These are phyloP conservation scores for Biston betularia DNA, from an alignment of 2,888 invertebrate species.

Conservation along the genomic window DNA sequence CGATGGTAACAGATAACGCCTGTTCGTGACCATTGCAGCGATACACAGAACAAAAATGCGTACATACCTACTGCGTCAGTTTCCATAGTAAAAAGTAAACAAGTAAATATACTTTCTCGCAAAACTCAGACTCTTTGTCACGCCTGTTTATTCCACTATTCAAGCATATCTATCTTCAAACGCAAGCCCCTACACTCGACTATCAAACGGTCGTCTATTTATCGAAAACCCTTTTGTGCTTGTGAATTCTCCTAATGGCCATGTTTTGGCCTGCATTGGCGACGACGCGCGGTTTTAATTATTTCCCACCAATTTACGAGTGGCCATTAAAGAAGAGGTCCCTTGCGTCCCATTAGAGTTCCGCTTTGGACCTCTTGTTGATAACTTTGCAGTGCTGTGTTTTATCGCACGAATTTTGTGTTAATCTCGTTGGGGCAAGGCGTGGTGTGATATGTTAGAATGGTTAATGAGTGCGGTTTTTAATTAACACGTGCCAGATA, in stretches of 20 bases:
- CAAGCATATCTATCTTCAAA: slow-evolving; percentile 38
- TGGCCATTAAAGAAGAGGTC: slow-evolving; percentile 82
- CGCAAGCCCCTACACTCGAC: slow-evolving; percentile 43
- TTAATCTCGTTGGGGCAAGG: slow-evolving; percentile 65
- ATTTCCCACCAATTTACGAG: slow-evolving; percentile 86
- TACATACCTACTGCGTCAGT: no score
- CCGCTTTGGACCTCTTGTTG: slow-evolving; percentile 73
- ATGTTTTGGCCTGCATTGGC: slow-evolving; percentile 78
- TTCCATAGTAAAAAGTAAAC: no score
- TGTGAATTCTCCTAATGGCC: slow-evolving; percentile 75
- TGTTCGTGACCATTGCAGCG: no score
- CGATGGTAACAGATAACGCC: no score
- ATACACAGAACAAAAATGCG: no score
- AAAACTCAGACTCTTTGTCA: slow-evolving; percentile 7
- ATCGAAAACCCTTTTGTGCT: slow-evolving; percentile 80
- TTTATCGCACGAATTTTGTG: slow-evolving; percentile 78
- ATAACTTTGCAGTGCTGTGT: slow-evolving; percentile 80
- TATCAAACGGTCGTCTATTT: slow-evolving; percentile 67
- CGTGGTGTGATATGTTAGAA: slow-evolving; percentile 63
- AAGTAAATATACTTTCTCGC: not conserved
- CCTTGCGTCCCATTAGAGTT: slow-evolving; percentile 78
- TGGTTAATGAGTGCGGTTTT: slow-evolving; percentile 49
- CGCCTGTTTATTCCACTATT: slow-evolving; percentile 30
- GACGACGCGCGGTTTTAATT: slow-evolving; percentile 82
- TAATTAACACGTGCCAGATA: slow-evolving; percentile 36